These are phyloP conservation scores for Hypotaenidia okinawae DNA, from an alignment of 2,797 vertebrate genomes.

Conservation along the genomic window DNA sequence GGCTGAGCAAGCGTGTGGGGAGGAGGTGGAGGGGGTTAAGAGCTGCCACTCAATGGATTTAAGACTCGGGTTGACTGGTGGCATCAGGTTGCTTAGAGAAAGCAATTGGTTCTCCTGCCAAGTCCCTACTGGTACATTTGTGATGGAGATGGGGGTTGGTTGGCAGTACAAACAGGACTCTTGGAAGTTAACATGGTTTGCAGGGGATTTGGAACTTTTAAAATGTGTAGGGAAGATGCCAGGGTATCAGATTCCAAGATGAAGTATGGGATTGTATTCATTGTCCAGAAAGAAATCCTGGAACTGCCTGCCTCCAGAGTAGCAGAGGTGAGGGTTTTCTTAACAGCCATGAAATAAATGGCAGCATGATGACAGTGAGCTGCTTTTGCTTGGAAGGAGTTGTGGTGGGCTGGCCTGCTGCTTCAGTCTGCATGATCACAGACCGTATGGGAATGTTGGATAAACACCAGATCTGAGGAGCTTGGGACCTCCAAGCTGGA, in stretches of 20 bases:
- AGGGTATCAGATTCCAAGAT: not conserved
- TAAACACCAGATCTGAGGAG: conserved; percentile 20
- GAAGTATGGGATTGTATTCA: not conserved
- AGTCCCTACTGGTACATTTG: not conserved
- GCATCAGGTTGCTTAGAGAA: not conserved
- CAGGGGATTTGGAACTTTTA: not conserved
- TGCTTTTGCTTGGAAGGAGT: not conserved
- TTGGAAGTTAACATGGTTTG: not conserved
- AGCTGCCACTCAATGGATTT: not conserved
- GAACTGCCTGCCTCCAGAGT: not conserved
- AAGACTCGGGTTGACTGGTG: not conserved
- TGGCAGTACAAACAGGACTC: not conserved
- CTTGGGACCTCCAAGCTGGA: conserved; percentile 28
- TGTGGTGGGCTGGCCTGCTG: not conserved
- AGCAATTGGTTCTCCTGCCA: not conserved
- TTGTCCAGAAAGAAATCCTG: not conserved
- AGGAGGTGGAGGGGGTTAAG: not conserved
- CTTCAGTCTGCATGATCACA: not conserved
- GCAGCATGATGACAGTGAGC: not conserved
- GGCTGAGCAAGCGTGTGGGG: not conserved
- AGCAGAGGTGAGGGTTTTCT: not conserved
- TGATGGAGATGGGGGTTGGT: not conserved
- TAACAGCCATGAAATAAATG: not conserved
- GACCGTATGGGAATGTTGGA: not conserved
- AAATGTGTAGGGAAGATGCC: not conserved